Conservation (phyloP, 30 jellyfish, hydroid and myxozoan species). For the Phacellophora camtschatica region DNA sequence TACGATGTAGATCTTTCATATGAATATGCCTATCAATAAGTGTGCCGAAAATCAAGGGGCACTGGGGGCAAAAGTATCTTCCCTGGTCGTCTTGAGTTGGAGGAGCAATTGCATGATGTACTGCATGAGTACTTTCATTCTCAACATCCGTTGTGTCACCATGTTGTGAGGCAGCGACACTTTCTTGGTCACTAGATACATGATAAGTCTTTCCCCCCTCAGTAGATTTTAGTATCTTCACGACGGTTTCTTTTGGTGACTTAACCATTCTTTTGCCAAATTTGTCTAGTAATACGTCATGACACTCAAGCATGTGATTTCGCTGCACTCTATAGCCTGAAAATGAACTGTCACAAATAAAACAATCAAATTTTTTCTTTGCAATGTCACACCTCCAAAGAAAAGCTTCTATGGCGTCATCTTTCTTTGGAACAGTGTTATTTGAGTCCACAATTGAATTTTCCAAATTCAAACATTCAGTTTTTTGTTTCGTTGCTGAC, state of each 20-base stretch:
- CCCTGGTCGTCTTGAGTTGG: neutral
- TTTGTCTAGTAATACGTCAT: slow-evolving; percentile 9
- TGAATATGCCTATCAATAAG: slow-evolving; percentile 32
- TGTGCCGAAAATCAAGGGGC: neutral
- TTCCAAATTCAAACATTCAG: too few species aligned
- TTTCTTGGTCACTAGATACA: neutral
- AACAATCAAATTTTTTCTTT: slow-evolving; percentile 20
- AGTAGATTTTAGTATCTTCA: neutral
- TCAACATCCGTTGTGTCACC: neutral
- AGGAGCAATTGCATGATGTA: neutral
- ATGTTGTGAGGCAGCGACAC: neutral
- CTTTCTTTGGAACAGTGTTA: neutral
- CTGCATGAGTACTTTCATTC: neutral
- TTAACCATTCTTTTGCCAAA: neutral
- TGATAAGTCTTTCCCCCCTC: neutral
- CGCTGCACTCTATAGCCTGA: slow-evolving; percentile 21
- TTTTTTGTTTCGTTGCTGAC: too few species aligned
- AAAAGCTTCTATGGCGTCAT: neutral
- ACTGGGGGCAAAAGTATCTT: slow-evolving; percentile 5
- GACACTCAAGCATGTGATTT: slow-evolving; percentile 23
- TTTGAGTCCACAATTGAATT: too few species aligned
- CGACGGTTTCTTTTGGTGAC: neutral
- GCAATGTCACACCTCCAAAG: slow-evolving; percentile 17
- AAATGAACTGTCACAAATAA: slow-evolving; percentile 18
- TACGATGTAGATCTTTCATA: slow-evolving; percentile 1